Base-by-base conservation (phyloP, 2,888 invertebrate genomes). In the Drosophila vallismaia region DNA sequence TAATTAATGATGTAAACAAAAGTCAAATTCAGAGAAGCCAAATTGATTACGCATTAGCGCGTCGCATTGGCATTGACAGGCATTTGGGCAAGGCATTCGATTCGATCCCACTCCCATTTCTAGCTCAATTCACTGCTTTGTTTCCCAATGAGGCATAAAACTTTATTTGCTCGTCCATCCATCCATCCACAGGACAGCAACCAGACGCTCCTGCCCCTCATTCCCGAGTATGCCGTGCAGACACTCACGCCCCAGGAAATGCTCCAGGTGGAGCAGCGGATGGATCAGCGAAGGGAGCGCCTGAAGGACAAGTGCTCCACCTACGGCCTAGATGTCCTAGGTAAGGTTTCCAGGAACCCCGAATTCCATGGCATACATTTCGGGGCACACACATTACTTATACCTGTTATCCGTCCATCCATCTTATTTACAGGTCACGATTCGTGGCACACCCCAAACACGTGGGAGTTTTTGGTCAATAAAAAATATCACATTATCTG, bases 401-500 rank as follows among this genome's bases (percentile, higher is more conserved):
- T 19, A 46, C 28, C 44, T 10, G 10, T 44, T 44, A 24, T 44
- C 24, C 24, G 4, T 44, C 24, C 44, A 44, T 36, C 7, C 9
- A n/a, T 51, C 36, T 45, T 69, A 63, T 48, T 85, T 78, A 46
- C 72, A 92, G 91, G 91, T 58, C 91, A 90, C 62, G 92, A 92
- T 74, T 87, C 90, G 31, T 90, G 91, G 89, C 92, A 92, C 75
- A 94, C 94, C 87, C 95, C 96, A 28, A 96, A 96, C 87, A 94
- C 96, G 10, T 96, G 96, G 97, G 96, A 97, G 91, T 97, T 95
- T 91, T 93, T 97, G 88, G 95, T 96, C 85, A 95, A 95, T 91
- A 93, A 94, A 78, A 95, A 96, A 89, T 94, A 96, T 90, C 95
- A 95, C 89, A 93, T 96, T 58, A 95, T 96, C 89, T 96, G 96